Conservation (phyloP, 2,113 vertebrate species). For the Oreochromis niloticus region DNA sequence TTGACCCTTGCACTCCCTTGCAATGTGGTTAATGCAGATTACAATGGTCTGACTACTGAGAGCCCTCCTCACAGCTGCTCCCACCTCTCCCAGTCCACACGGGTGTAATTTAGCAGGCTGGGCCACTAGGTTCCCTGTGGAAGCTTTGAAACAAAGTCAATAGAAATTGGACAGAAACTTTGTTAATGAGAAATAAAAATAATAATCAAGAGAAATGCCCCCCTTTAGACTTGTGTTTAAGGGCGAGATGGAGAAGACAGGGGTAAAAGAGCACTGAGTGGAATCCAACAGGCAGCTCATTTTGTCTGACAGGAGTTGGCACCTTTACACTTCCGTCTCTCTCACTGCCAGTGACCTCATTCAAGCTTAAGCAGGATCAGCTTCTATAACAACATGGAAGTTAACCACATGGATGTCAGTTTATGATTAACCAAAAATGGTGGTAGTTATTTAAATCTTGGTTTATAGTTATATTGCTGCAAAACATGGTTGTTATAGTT, state of each 20-base stretch:
- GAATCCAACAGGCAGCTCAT: conserved; percentile 23
- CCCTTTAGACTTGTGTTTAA: neutral
- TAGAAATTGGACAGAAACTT: conserved; percentile 49
- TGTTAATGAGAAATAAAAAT: conserved; percentile 48
- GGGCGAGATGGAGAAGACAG: conserved; percentile 1
- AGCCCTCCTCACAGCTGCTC: conserved; percentile 66
- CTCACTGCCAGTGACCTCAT: conserved; percentile 16
- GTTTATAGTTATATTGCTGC: neutral
- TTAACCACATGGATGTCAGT: conserved; percentile 1
- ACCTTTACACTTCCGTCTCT: conserved; percentile 27
- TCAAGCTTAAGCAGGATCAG: conserved; percentile 29
- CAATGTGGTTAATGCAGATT: conserved; percentile 76
- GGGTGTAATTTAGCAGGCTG: conserved; percentile 60
- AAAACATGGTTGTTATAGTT: neutral
- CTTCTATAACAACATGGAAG: conserved; percentile 17
- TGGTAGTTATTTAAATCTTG: neutral
- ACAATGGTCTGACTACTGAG: conserved; percentile 69
- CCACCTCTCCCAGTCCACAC: conserved; percentile 33
- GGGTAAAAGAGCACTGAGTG: neutral
- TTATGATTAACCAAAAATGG: neutral
- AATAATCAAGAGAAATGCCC: conserved; percentile 45
- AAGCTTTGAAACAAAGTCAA: conserved; percentile 58
- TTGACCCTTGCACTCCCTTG: conserved; percentile 72
- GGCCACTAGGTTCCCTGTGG: neutral
- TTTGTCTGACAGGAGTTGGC: conserved; percentile 44